Evolutionary conservation across 2,113 vertebrate species (phyloP).

Genomic region (Lepidothrix coronata): DNA sequence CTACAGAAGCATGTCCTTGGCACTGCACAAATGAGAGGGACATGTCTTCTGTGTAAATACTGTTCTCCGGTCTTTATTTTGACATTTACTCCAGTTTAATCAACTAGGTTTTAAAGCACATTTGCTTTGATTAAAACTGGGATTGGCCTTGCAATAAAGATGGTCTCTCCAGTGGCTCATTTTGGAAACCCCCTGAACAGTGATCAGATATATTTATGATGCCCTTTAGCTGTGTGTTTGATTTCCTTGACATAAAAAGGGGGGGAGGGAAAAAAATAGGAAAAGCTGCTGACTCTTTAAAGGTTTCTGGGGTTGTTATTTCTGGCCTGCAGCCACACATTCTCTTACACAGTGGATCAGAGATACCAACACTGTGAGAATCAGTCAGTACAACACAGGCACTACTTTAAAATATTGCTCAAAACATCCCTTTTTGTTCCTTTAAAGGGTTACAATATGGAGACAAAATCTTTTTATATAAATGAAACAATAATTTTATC

Average conservation of each 20-base stretch:
- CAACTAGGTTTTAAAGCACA: slow-evolving; percentile 57
- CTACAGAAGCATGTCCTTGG: background rate
- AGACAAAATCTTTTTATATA: background rate
- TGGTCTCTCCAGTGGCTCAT: slow-evolving; percentile 54
- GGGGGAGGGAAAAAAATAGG: background rate
- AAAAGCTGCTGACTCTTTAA: slow-evolving; percentile 46
- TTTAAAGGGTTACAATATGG: slow-evolving; percentile 10
- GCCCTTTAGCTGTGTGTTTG: slow-evolving; percentile 64
- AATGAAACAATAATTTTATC: slow-evolving; percentile 14
- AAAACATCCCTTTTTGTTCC: slow-evolving; percentile 43
- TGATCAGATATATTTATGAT: slow-evolving; percentile 72
- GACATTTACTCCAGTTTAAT: slow-evolving; percentile 56
- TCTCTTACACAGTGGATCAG: slow-evolving; percentile 60
- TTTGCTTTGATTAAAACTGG: slow-evolving; percentile 64
- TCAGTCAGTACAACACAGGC: slow-evolving; percentile 33
- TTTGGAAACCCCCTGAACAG: slow-evolving; percentile 38
- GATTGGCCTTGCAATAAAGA: slow-evolving; percentile 56
- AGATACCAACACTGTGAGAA: slow-evolving; percentile 32
- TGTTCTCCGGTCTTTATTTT: slow-evolving; percentile 11
- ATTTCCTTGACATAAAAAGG: slow-evolving; percentile 68
- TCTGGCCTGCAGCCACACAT: slow-evolving; percentile 65
- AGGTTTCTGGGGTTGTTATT: slow-evolving; percentile 57
- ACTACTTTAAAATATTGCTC: slow-evolving; percentile 47
- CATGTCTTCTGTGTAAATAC: slow-evolving; percentile 6
- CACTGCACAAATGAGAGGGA: background rate